Conservation (phyloP, 2,888 invertebrate genomes). For the Tethea ocularis region DNA sequence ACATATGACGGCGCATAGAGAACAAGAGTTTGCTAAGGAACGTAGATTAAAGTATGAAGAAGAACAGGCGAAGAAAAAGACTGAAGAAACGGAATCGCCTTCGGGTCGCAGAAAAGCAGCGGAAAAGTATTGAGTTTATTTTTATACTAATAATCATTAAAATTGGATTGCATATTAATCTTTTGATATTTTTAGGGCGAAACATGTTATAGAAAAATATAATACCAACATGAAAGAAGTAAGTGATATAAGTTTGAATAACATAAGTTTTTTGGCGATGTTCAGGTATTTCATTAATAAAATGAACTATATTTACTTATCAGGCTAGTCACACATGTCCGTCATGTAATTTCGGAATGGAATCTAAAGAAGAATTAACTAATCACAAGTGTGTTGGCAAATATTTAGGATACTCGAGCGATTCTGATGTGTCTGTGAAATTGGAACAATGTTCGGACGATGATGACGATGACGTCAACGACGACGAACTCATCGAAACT, state of each 20-base stretch:
- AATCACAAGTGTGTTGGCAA: slow-evolving; percentile 31
- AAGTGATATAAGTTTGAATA: slow-evolving; percentile 27
- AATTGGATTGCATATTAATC: slow-evolving; percentile 1
- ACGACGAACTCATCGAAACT: slow-evolving; percentile 45
- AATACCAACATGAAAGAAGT: slow-evolving; percentile 35
- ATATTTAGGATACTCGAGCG: slow-evolving; percentile 28
- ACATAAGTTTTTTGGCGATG: neutral
- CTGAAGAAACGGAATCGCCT: slow-evolving; percentile 17
- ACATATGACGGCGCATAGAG: slow-evolving; percentile 80
- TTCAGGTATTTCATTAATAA: neutral
- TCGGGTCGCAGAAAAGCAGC: slow-evolving; percentile 60
- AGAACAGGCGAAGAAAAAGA: slow-evolving; percentile 32
- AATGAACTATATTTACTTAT: neutral
- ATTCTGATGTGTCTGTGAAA: slow-evolving; percentile 50
- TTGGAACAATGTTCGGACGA: slow-evolving; percentile 31
- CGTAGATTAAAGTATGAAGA: slow-evolving; percentile 32
- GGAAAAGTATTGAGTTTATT: slow-evolving; percentile 49
- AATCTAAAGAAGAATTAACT: slow-evolving; percentile 24
- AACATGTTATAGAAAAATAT: slow-evolving; percentile 60
- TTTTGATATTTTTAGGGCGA: slow-evolving; percentile 59
- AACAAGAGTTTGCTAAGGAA: slow-evolving; percentile 46
- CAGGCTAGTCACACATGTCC: neutral
- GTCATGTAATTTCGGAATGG: slow-evolving; percentile 9
- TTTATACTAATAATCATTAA: neutral
- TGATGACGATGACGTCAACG: slow-evolving; percentile 27